Evolutionary conservation across 2,797 vertebrate species (phyloP).

Genomic region (Bothrops alternatus): DNA sequence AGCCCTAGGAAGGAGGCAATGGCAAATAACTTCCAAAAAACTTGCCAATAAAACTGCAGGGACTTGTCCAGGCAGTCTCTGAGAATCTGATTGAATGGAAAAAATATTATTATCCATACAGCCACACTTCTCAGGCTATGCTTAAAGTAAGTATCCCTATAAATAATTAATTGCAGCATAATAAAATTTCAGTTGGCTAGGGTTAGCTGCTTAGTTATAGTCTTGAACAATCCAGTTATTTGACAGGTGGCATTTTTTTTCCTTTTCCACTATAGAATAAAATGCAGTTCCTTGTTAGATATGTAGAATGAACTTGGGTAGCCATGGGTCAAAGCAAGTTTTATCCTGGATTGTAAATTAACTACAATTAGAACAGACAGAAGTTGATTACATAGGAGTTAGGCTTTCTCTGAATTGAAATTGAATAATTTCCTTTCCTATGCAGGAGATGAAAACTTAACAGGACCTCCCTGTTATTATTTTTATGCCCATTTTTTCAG

Average conservation of each 20-base stretch:
- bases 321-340: background rate
- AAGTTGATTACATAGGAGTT: background rate
- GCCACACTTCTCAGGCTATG: conserved; percentile 23
- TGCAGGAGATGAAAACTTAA: background rate
- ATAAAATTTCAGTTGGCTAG: background rate
- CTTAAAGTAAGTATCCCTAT: background rate
- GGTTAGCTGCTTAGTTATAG: background rate
- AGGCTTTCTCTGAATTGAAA: background rate
- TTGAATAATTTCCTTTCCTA: background rate
- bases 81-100: background rate
- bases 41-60: background rate
- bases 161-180: background rate
- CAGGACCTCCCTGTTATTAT: background rate
- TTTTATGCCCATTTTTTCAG: background rate
- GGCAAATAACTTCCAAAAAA: background rate
- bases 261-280: background rate
- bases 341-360: background rate
- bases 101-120: conserved; percentile 53
- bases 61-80: background rate
- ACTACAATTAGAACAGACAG: background rate
- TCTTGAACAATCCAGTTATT: background rate
- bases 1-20: background rate
- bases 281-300: background rate
- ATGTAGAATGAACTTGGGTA: background rate
- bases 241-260: background rate